Percentiles rank a stretch among this genome's conserved stretches.
Conservation (phyloP, 2,888 invertebrate genomes). For the Drosophila recens region DNA sequence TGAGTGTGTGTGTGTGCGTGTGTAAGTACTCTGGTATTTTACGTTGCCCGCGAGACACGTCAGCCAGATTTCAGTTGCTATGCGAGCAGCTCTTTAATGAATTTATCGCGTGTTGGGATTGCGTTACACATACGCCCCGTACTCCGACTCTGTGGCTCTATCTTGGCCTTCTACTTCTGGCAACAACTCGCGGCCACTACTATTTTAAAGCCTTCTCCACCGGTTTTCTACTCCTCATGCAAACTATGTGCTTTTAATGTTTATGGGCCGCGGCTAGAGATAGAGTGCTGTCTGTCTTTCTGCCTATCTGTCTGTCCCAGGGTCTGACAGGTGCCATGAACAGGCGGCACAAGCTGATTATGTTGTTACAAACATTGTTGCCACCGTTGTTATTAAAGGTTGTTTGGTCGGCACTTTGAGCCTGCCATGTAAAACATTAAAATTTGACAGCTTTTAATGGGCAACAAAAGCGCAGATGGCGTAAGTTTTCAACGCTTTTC, state of each 20-base stretch:
- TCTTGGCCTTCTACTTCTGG: background rate
- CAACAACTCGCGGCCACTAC: slow-evolving; percentile 60
- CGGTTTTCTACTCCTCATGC: slow-evolving; percentile 39
- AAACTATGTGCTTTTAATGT: slow-evolving; percentile 72
- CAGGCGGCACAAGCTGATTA: slow-evolving; percentile 49
- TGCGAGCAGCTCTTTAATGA: slow-evolving; percentile 72
- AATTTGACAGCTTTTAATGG: slow-evolving; percentile 79
- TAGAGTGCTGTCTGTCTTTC: slow-evolving; percentile 36
- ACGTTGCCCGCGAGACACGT: slow-evolving; percentile 74
- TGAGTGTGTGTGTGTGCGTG: slow-evolving; percentile 21
- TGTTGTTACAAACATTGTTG: slow-evolving; percentile 37
- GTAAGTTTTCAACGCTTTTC: slow-evolving; percentile 51
- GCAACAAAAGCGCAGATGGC: slow-evolving; percentile 50
- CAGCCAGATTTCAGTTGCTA: slow-evolving; percentile 72
- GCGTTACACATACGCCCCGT: slow-evolving; percentile 76
- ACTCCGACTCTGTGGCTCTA: slow-evolving; percentile 15
- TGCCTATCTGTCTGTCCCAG: slow-evolving; percentile 14
- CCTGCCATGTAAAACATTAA: slow-evolving; percentile 78
- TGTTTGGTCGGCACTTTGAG: slow-evolving; percentile 61
- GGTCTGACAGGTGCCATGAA: slow-evolving; percentile 64
- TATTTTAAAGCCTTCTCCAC: slow-evolving; percentile 43
- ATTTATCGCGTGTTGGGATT: slow-evolving; percentile 79
- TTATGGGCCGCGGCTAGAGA: slow-evolving; percentile 53
- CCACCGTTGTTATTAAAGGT: slow-evolving; percentile 20
- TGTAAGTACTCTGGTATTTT: slow-evolving; percentile 64